Evolutionary conservation across 2,797 vertebrate species (phyloP), one percentile per base, ranked within the genome.

Genomic region (Onychomys arenicola): DNA sequence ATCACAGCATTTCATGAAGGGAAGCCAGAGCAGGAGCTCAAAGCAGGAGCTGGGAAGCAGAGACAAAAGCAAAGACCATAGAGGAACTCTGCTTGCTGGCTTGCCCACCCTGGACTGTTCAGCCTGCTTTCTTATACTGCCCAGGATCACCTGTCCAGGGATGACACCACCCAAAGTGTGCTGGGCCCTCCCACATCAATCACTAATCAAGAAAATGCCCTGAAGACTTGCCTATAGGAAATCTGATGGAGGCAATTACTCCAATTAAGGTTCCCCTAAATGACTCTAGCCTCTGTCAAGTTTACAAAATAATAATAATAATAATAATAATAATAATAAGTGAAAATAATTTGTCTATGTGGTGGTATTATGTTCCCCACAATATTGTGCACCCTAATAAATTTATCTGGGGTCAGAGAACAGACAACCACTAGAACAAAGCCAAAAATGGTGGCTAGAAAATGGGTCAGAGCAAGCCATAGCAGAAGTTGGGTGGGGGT

Each of bases 321-420:
- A 71, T 69, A 37, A 21, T 27, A 27, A 46, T 76, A 29, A 46
- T 23, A n/a, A n/a, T n/a, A n/a, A 55, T 21, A 34, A 52, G 17
- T 12, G 37, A 82, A 82, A 57, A 91, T 2, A 88, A 59, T 95
- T 71, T 91, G n/a, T 89, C n/a, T n/a, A n/a, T n/a, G n/a, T n/a
- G n/a, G n/a, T n/a, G n/a, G n/a, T n/a, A n/a, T n/a, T n/a, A n/a
- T n/a, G n/a, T n/a, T n/a, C n/a, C n/a, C n/a, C n/a, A n/a, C n/a
- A n/a, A n/a, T n/a, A n/a, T n/a, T n/a, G n/a, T n/a, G n/a, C n/a
- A n/a, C n/a, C n/a, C n/a, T n/a, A n/a, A n/a, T n/a, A n/a, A n/a
- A n/a, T n/a, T n/a, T n/a, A n/a, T n/a, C n/a, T n/a, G n/a, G n/a
- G n/a, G n/a, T n/a, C n/a, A n/a, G n/a, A n/a, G n/a, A n/a, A n/a